A percentile compares a stretch with the other conserved stretches of the same genome.
Evolutionary conservation across 2,113 vertebrate genomes (phyloP).

Genomic region (Centropus bengalensis): DNA sequence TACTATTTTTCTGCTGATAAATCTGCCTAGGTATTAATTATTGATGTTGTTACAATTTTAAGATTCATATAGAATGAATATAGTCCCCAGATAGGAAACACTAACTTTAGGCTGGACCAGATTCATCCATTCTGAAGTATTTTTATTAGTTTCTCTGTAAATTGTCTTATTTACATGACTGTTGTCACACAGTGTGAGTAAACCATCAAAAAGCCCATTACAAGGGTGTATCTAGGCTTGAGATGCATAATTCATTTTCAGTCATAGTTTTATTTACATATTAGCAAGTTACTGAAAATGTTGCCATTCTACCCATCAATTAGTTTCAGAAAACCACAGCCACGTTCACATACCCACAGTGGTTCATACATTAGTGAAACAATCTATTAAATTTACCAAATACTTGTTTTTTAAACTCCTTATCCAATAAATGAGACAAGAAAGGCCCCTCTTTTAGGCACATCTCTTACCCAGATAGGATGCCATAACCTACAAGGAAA

Average conservation of each 20-base stretch:
- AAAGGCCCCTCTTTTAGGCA: background rate
- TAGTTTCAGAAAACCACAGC: background rate
- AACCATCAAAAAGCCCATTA: background rate
- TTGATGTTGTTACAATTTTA: background rate
- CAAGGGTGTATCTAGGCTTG: background rate
- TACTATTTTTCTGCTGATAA: background rate
- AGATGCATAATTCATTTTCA: background rate
- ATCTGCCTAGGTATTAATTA: background rate
- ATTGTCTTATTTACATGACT: background rate
- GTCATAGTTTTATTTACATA: background rate
- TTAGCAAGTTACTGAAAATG: background rate
- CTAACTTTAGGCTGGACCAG: background rate
- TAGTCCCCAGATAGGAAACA: background rate
- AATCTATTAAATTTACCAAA: background rate
- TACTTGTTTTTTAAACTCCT: background rate
- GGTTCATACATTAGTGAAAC: background rate
- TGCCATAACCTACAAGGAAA: background rate
- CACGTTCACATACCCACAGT: background rate
- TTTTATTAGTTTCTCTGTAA: background rate
- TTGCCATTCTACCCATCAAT: background rate
- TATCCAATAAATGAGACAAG: background rate
- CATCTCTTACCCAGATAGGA: background rate
- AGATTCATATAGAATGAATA: background rate
- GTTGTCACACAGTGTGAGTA: background rate
- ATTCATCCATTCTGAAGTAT: background rate